Evolutionary conservation across 2,797 vertebrate species (phyloP), one percentile per base, ranked within the genome.

Genomic region (Lacerta agilis): DNA sequence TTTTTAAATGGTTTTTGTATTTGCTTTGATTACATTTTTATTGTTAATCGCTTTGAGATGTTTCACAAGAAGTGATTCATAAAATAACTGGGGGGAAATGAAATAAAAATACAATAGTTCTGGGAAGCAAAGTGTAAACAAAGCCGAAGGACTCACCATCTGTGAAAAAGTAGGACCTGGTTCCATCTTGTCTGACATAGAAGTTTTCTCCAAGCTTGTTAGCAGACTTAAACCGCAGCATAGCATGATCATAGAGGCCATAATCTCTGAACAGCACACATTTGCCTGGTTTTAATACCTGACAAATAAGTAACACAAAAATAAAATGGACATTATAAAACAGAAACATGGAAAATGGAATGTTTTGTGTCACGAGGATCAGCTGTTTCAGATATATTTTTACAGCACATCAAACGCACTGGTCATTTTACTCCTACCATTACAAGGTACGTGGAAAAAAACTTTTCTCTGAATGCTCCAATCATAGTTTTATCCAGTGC

Each of bases 131-230:
- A 33, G n/a, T 7, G 66, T 20, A 82, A 89, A 90, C 17, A 76
- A 87, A 90, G 33, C 18, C 17, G 20, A 36, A 29, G 2, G 8
- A 80, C 97, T 96, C 87, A 99, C 99, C 99, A 97, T 97, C 97
- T 73, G 98, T 98, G 94, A 99, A 99, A 96, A 99, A 99, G 95
- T 97, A 99, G 0, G 99, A 98, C 69, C 98, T 97, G 87, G 99
- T 99, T 86, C 99, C 99, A 86, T 99, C 98, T 93, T 99, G 99
- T 49, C 99, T 97, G 29, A 98, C 99, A 8, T 99, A 99, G 69
- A 99, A 99, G 94, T 99, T 98, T 86, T 99, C 97, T 87, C 98
- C 98, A 89, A 99, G 97, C 89, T 98, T 99, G 96, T 96, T 99
- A 87, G 97, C 95, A 0, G 97, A 94, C 96, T 99, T 99, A 96